Percentiles rank a stretch among this genome's conserved stretches.
These are phyloP conservation scores for Chloroceryle inda DNA, from an alignment of 2,797 vertebrate species.

Conservation along the genomic window DNA sequence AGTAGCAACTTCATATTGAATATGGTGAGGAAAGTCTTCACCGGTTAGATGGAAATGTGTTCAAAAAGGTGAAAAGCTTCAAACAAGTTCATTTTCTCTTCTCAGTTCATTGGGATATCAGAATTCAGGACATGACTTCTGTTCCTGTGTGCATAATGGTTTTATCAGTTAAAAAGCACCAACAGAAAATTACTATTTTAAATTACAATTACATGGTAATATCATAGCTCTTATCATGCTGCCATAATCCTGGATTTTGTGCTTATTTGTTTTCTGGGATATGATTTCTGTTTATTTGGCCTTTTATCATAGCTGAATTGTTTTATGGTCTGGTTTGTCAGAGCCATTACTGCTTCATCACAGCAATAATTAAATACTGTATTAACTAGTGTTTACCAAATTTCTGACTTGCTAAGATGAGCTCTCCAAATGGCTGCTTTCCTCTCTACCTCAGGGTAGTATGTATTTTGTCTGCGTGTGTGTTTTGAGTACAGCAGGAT, in stretches of 20 bases:
- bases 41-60: neutral
- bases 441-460: neutral
- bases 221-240: neutral
- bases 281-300: neutral
- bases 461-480: neutral
- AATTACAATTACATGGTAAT: neutral
- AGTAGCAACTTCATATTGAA: neutral
- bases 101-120: neutral
- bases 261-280: neutral
- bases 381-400: neutral
- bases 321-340: neutral
- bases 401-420: neutral
- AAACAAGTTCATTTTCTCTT: neutral
- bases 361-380: too few relatives aligned
- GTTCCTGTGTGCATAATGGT: neutral
- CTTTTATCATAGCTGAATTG: neutral
- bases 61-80: neutral
- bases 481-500: neutral
- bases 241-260: neutral
- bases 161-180: neutral
- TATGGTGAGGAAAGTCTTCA: neutral
- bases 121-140: neutral
- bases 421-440: neutral
- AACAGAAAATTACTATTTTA: neutral
- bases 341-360: slow-evolving; percentile 4